Conservation (phyloP, 1,140 invertebrate species). For the silkworm (Bombyx mori) region DNA sequence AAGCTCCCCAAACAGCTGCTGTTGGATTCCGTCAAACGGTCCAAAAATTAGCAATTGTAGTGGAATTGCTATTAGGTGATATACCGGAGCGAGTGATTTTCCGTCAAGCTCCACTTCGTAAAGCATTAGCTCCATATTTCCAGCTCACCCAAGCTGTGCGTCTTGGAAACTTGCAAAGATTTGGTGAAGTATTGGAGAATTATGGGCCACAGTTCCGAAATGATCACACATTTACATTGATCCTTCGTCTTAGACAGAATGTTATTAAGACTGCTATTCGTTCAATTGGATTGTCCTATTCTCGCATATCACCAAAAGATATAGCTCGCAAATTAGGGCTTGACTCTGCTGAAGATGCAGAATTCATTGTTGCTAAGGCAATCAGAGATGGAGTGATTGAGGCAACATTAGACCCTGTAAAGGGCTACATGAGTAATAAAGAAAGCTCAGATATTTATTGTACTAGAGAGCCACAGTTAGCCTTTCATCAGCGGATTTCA, state of each 20-base stretch:
- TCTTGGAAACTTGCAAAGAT: conserved; percentile 93
- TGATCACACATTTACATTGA: conserved; percentile 96
- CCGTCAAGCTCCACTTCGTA: conserved; percentile 87
- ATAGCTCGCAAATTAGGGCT: conserved; percentile 94
- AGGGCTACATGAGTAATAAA: conserved; percentile 97
- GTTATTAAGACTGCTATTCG: conserved; percentile 99
- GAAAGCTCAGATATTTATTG: conserved; percentile 98
- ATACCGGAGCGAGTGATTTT: conserved; percentile 95
- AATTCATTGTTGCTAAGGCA: conserved; percentile 99
- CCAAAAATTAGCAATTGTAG: conserved; percentile 96
- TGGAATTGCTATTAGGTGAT: conserved; percentile 96
- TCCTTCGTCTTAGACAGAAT: conserved; percentile 95
- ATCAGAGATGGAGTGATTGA: conserved; percentile 99
- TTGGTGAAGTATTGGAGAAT: conserved; percentile 94
- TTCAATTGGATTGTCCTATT: conserved; percentile 97
- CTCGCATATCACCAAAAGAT: conserved; percentile 94
- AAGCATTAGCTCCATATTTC: conserved; percentile 94
- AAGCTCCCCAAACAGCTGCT: conserved; percentile 96
- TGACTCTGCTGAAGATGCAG: conserved; percentile 96
- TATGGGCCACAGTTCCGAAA: conserved; percentile 88
- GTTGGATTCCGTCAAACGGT: conserved; percentile 99
- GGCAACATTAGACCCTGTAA: conserved; percentile 95
- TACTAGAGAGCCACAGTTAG: conserved; percentile 95
- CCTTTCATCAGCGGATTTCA: conserved; percentile 97
- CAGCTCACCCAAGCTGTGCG: conserved; percentile 97